Evolutionary conservation across 2,113 vertebrate species (phyloP).

Genomic region (Physeter macrocephalus): DNA sequence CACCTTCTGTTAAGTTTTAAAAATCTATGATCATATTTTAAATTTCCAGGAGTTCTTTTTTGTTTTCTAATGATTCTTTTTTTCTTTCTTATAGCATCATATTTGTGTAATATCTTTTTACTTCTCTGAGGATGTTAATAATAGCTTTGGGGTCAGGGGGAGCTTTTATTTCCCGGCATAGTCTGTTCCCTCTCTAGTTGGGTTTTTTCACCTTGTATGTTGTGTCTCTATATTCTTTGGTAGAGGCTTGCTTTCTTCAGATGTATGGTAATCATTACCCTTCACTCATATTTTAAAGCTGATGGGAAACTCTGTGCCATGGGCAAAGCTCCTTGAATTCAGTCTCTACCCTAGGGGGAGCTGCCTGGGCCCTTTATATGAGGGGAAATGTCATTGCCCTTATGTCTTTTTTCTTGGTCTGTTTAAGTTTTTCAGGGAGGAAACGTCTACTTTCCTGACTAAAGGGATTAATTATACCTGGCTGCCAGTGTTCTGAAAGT

Average conservation of each 20-base stretch:
- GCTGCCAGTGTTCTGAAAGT: background rate
- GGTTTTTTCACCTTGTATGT: background rate
- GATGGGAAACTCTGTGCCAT: background rate
- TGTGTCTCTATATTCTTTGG: background rate
- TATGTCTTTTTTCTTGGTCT: background rate
- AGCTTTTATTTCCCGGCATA: background rate
- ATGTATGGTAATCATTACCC: background rate
- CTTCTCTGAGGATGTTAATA: background rate
- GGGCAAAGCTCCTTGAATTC: background rate
- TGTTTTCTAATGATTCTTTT: background rate
- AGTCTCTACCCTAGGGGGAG: background rate
- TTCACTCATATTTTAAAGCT: background rate
- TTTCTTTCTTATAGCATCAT: background rate
- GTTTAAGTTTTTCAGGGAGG: background rate
- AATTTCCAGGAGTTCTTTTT: background rate
- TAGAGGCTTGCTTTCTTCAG: background rate
- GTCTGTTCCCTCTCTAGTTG: background rate
- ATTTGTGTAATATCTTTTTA: background rate
- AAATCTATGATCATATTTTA: background rate
- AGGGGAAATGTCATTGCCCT: background rate
- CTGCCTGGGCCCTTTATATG: background rate
- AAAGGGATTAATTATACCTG: background rate
- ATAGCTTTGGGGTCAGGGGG: background rate
- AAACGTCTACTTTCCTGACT: background rate
- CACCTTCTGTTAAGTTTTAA: background rate